Conservation (phyloP, 2,113 vertebrate genomes). For the Peromyscus californicus region DNA sequence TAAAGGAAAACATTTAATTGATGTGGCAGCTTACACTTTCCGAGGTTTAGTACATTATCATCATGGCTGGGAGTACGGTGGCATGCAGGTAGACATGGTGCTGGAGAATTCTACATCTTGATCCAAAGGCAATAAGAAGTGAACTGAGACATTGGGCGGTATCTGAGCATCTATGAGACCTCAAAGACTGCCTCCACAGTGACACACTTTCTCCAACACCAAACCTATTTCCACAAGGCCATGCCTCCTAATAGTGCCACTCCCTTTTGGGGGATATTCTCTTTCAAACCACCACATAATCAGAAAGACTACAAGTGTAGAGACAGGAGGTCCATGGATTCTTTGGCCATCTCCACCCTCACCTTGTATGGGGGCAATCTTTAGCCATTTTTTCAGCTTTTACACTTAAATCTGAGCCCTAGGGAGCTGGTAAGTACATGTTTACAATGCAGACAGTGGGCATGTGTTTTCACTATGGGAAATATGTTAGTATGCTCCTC, state of each 20-base stretch:
- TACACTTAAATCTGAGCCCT: not conserved
- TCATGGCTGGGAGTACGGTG: not conserved
- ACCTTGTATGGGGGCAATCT: not conserved
- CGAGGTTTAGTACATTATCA: not conserved
- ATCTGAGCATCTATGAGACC: not conserved
- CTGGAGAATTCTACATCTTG: not conserved
- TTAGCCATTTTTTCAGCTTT: not conserved
- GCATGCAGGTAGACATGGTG: not conserved
- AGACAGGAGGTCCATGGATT: not conserved
- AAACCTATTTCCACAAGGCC: not conserved
- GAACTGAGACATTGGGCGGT: not conserved
- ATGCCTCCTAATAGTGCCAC: not conserved
- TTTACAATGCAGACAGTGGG: no score
- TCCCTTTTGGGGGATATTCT: not conserved
- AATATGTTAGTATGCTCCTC: not conserved
- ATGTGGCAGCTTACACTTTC: not conserved
- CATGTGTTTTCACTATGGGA: not conserved
- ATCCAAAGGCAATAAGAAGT: not conserved
- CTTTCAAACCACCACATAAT: not conserved
- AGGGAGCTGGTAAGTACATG: not conserved
- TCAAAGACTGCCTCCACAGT: not conserved
- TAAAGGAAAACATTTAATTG: not conserved
- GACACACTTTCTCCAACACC: not conserved
- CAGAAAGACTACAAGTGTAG: not conserved
- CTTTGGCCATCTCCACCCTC: no score